phyloP scores from a whole-genome alignment of 2,888 invertebrate genomes.

The Parnassius mnemosyne region DNA sequence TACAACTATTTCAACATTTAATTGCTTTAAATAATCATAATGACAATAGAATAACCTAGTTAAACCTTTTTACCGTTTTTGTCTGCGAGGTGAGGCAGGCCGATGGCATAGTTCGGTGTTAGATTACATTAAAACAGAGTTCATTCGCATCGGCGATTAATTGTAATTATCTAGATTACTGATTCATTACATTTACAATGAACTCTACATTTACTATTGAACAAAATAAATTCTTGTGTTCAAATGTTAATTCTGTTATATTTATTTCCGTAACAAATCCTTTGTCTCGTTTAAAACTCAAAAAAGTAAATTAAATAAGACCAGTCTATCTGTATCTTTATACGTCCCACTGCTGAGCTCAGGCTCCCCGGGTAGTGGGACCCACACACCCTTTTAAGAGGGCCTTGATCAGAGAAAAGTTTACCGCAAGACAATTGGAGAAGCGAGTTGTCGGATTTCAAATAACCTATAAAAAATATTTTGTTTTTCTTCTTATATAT shows the following conservation, averaged over 20 bases:
- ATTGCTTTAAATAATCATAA: conserved; percentile 26
- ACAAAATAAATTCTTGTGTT: conserved; percentile 2
- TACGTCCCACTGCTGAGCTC: no score
- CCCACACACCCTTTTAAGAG: no score
- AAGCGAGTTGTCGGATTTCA: no score
- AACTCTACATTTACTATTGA: conserved; percentile 34
- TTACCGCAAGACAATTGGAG: no score
- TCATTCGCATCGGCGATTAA: conserved; percentile 73
- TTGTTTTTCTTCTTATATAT: no score
- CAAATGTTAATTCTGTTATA: not conserved
- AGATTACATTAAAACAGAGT: conserved; percentile 73
- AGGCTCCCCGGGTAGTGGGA: no score
- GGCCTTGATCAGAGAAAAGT: no score
- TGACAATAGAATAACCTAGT: conserved; percentile 42
- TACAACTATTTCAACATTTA: conserved; percentile 4
- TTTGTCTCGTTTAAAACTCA: not conserved
- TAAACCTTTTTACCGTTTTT: conserved; percentile 51
- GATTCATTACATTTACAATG: conserved; percentile 66
- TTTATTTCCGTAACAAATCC: not conserved
- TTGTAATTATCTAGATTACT: conserved; percentile 68
- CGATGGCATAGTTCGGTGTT: conserved; percentile 70
- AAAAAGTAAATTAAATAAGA: no score
- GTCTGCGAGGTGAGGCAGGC: conserved; percentile 69
- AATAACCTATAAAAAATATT: no score
- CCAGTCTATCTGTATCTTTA: no score